Percentiles rank a stretch among this genome's conserved stretches.
phyloP scores from a whole-genome alignment of 2,888 invertebrate species.

The Harmothoe impar region DNA sequence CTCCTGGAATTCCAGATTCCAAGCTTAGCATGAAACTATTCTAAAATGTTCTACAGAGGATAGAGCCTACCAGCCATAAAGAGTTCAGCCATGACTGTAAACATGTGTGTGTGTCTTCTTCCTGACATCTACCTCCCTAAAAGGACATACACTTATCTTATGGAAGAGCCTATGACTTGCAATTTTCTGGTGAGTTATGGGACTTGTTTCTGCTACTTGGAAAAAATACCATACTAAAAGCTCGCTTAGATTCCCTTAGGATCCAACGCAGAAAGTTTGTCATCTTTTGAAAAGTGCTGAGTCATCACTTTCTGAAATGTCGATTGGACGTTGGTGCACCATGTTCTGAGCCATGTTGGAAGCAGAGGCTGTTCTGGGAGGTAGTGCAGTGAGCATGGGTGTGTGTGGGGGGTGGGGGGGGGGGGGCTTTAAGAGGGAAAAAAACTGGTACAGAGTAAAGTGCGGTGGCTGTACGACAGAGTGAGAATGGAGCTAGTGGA shows the following conservation, averaged over 20 bases:
- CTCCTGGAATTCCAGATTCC: too few species aligned
- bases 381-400: neutral
- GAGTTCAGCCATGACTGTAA: too few species aligned
- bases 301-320: neutral
- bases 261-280: neutral
- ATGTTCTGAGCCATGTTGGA: neutral
- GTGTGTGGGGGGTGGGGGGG: too few species aligned
- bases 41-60: too few species aligned
- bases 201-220: neutral
- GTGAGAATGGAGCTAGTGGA: too few species aligned
- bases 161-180: too few species aligned
- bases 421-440: neutral
- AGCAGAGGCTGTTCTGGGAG: neutral
- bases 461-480: neutral
- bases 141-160: too few species aligned
- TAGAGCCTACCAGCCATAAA: too few species aligned
- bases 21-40: too few species aligned
- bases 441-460: neutral
- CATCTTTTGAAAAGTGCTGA: neutral
- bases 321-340: neutral
- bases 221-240: neutral
- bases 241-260: neutral
- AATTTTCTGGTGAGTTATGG: too few species aligned
- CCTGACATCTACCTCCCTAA: too few species aligned
- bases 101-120: too few species aligned